phyloP scores from a whole-genome alignment of 2,113 vertebrate species.

The Petromus typicus region DNA sequence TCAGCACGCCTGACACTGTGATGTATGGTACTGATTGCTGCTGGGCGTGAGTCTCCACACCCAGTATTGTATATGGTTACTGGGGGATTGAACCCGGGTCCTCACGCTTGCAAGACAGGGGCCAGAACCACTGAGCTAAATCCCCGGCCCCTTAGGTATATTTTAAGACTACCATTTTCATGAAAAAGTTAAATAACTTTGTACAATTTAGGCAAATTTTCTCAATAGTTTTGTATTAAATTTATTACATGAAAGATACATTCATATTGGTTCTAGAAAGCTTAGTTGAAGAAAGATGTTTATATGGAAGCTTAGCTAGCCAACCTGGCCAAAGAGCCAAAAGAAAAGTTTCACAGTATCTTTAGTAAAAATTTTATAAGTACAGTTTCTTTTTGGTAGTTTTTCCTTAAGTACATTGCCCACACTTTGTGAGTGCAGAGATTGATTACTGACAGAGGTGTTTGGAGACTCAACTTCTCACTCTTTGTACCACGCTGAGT shows the following conservation, averaged over 20 bases:
- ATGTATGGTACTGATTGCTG: too few relatives aligned
- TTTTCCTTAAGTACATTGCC: not conserved
- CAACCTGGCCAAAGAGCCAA: not conserved
- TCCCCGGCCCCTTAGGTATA: too few relatives aligned
- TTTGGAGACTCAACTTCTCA: fast-evolving
- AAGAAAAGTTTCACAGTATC: not conserved
- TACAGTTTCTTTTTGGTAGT: not conserved
- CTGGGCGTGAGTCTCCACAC: too few relatives aligned
- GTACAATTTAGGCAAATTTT: not conserved
- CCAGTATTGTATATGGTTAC: too few relatives aligned
- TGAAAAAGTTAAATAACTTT: conserved; percentile 12
- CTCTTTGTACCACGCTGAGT: not conserved
- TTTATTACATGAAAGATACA: not conserved
- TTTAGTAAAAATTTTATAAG: not conserved
- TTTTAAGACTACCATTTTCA: not conserved
- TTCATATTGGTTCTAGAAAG: not conserved
- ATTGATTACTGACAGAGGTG: not conserved
- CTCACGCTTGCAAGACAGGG: too few relatives aligned
- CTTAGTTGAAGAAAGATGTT: not conserved
- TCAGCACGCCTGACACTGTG: too few relatives aligned
- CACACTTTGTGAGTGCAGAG: too few relatives aligned
- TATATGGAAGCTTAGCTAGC: not conserved
- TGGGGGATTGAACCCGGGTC: too few relatives aligned
- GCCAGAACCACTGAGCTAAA: too few relatives aligned
- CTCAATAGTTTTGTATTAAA: not conserved